Percentiles rank a stretch among this genome's conserved stretches.
Conservation (phyloP, 2,888 invertebrate genomes). For the Monochamus alternatus region DNA sequence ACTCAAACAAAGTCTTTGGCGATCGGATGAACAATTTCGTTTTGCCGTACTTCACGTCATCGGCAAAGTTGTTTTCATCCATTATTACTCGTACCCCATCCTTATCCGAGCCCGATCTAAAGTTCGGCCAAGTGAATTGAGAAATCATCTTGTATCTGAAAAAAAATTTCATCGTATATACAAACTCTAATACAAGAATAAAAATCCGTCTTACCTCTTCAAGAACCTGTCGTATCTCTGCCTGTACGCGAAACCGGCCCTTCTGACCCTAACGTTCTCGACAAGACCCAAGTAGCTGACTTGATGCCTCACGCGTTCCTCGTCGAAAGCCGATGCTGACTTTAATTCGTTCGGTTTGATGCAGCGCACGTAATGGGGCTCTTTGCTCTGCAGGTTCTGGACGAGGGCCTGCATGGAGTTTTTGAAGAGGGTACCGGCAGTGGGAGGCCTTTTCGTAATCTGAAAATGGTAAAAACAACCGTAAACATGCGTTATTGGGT, state of each 20-base stretch:
- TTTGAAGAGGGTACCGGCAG: slow-evolving; percentile 95
- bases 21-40: slow-evolving; percentile 97
- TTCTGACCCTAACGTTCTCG: slow-evolving; percentile 95
- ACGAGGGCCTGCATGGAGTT: slow-evolving; percentile 95
- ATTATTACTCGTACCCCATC: slow-evolving; percentile 91
- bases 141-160: slow-evolving; percentile 96
- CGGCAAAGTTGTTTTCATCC: slow-evolving; percentile 82
- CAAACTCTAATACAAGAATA: background rate
- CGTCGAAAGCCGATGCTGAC: slow-evolving; percentile 88
- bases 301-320: slow-evolving; percentile 83
- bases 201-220: slow-evolving; percentile 74
- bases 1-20: slow-evolving; percentile 90
- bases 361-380: slow-evolving; percentile 97
- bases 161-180: slow-evolving; percentile 42
- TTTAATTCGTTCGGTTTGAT: slow-evolving; percentile 98
- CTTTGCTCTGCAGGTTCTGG: slow-evolving; percentile 90
- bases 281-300: slow-evolving; percentile 91
- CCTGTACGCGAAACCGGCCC: slow-evolving; percentile 98
- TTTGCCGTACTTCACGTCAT: slow-evolving; percentile 94
- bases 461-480: slow-evolving; percentile 65
- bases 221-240: slow-evolving; percentile 95
- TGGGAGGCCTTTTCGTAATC: slow-evolving; percentile 95
- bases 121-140: slow-evolving; percentile 97
- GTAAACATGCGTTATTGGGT: background rate
- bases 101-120: slow-evolving; percentile 81